Evolutionary conservation across 2,888 invertebrate species (phyloP).

Genomic region (Drosophila atripex): DNA sequence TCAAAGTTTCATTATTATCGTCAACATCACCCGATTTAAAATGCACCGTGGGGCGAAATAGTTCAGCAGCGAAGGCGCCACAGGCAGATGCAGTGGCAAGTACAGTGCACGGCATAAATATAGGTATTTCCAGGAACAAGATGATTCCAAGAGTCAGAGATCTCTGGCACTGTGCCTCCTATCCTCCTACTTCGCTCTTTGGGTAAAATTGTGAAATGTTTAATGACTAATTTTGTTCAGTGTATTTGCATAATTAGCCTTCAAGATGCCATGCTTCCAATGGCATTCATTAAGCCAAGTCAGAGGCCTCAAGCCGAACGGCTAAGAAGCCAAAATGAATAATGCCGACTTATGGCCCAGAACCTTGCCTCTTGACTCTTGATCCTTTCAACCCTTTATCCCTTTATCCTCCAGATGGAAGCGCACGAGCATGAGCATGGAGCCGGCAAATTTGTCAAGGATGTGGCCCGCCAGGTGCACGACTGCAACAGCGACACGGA

Average conservation of each 20-base stretch:
- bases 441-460: conserved; percentile 76
- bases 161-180: too few relatives aligned
- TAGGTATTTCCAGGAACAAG: background rate
- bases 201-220: too few relatives aligned
- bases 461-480: conserved; percentile 60
- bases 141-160: conserved; percentile 1
- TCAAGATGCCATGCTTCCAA: conserved; percentile 28
- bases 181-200: too few relatives aligned
- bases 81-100: background rate
- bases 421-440: conserved; percentile 70
- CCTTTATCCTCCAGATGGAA: conserved; percentile 67
- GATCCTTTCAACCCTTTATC: background rate
- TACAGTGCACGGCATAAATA: background rate
- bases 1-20: conserved; percentile 67
- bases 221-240: conserved; percentile 12
- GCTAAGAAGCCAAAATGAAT: conserved; percentile 27
- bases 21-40: conserved; percentile 42
- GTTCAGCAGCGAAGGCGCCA: background rate
- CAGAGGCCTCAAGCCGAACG: background rate
- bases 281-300: conserved; percentile 24
- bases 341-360: background rate
- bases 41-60: conserved; percentile 20
- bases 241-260: conserved; percentile 48
- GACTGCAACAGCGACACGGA: conserved; percentile 81
- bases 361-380: background rate